These are phyloP conservation scores for Deilephila elpenor DNA, from an alignment of 2,888 invertebrate genomes.

Conservation along the genomic window DNA sequence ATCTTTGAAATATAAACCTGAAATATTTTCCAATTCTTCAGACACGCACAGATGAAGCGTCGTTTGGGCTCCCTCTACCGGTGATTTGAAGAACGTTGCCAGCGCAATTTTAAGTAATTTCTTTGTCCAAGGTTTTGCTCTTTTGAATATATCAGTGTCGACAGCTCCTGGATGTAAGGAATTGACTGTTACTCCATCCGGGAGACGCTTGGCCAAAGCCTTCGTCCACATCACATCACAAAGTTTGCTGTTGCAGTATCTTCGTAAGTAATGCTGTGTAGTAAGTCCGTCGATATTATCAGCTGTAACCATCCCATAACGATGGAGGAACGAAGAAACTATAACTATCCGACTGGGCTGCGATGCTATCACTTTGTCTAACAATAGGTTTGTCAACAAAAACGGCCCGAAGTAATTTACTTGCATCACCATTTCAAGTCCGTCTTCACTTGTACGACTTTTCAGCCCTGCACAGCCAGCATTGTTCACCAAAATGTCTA, in stretches of 20 bases:
- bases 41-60: slow-evolving; percentile 89
- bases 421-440: slow-evolving; percentile 86
- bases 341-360: slow-evolving; percentile 74
- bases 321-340: slow-evolving; percentile 69
- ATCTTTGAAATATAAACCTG: slow-evolving; percentile 92
- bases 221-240: slow-evolving; percentile 71
- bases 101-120: slow-evolving; percentile 82
- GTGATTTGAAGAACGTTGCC: slow-evolving; percentile 87
- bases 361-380: slow-evolving; percentile 72
- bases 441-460: slow-evolving; percentile 81
- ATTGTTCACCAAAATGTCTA: slow-evolving; percentile 87
- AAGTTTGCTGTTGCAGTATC: slow-evolving; percentile 76
- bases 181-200: slow-evolving; percentile 88
- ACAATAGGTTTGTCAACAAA: slow-evolving; percentile 87
- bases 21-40: slow-evolving; percentile 87
- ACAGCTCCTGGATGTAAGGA: slow-evolving; percentile 93
- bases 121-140: slow-evolving; percentile 68
- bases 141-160: slow-evolving; percentile 90
- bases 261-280: slow-evolving; percentile 59
- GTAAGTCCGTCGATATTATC: slow-evolving; percentile 50
- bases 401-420: slow-evolving; percentile 90
- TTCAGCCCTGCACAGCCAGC: slow-evolving; percentile 79
- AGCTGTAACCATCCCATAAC: slow-evolving; percentile 77
- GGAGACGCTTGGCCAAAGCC: slow-evolving; percentile 67
- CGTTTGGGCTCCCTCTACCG: slow-evolving; percentile 92